Percentiles rank a stretch among this genome's conserved stretches.
phyloP scores from a whole-genome alignment of 64 coral and sea anemone genomes.

The Dendrophyllia cribrosa region DNA sequence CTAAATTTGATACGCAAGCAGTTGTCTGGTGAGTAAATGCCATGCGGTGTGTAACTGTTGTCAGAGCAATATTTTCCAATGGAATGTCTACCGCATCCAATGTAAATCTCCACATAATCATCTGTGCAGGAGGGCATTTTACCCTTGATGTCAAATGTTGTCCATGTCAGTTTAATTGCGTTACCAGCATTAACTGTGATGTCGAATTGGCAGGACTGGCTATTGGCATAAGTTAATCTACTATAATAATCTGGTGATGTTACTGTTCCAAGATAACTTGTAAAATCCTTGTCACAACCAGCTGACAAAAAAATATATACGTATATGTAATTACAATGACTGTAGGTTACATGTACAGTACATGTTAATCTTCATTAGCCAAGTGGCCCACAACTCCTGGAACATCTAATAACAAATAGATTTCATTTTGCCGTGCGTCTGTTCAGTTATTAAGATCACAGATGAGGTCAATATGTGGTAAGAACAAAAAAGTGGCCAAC shows the following conservation, averaged over 20 bases:
- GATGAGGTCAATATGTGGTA: no score
- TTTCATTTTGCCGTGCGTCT: no score
- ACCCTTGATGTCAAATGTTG: slow-evolving; percentile 75
- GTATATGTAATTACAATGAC: no score
- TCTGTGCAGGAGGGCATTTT: slow-evolving; percentile 70
- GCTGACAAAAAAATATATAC: neutral
- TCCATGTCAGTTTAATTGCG: slow-evolving; percentile 49
- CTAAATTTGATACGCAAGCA: slow-evolving; percentile 76
- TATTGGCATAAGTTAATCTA: slow-evolving; percentile 5
- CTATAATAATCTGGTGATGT: neutral
- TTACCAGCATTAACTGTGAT: slow-evolving; percentile 8
- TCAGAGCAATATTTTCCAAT: slow-evolving; percentile 79
- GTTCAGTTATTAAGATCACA: no score
- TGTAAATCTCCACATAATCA: slow-evolving; percentile 79
- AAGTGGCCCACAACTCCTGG: no score
- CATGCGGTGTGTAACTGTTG: slow-evolving; percentile 50
- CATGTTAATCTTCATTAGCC: no score
- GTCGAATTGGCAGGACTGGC: slow-evolving; percentile 48
- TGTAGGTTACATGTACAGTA: no score
- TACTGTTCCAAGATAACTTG: neutral
- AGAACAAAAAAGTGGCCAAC: no score
- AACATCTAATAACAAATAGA: no score
- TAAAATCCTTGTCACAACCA: neutral
- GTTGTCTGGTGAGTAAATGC: slow-evolving; percentile 54
- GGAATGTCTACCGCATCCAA: slow-evolving; percentile 63